phyloP scores from a whole-genome alignment of 2,797 vertebrate species.

The Thripadectes ignobilis region DNA sequence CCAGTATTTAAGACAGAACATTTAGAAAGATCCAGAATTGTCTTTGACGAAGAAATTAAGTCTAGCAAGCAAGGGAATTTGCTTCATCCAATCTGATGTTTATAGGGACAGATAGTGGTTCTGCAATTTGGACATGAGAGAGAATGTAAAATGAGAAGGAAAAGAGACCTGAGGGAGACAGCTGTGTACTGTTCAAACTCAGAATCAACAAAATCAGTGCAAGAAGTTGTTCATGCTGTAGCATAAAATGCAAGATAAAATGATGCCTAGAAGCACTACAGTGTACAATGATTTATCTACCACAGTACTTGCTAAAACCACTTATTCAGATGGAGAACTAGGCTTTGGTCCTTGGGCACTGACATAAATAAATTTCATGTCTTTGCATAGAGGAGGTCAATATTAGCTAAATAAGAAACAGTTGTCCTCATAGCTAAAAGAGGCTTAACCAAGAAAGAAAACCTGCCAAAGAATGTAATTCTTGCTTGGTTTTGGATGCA shows the following conservation, averaged over 20 bases:
- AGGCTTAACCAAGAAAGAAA: not conserved
- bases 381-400: not conserved
- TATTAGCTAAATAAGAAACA: not conserved
- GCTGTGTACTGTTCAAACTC: not conserved
- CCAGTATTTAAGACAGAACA: not conserved
- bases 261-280: not conserved
- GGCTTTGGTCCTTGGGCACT: not conserved
- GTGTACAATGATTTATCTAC: not conserved
- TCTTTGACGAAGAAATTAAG: slow-evolving; percentile 1
- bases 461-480: not conserved
- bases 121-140: not conserved
- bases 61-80: not conserved
- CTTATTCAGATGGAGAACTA: not conserved
- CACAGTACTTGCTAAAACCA: not conserved
- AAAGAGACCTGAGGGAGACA: not conserved
- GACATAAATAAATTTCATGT: not conserved
- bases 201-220: not conserved
- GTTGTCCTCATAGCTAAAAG: not conserved
- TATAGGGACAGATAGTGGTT: not conserved
- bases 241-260: slow-evolving; percentile 1
- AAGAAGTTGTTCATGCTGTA: not conserved
- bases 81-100: not conserved
- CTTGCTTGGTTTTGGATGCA: not conserved
- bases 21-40: not conserved
- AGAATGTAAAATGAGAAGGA: slow-evolving; percentile 17